Conservation (phyloP, 1,140 invertebrate species). For the Brachionus calyciflorus region DNA sequence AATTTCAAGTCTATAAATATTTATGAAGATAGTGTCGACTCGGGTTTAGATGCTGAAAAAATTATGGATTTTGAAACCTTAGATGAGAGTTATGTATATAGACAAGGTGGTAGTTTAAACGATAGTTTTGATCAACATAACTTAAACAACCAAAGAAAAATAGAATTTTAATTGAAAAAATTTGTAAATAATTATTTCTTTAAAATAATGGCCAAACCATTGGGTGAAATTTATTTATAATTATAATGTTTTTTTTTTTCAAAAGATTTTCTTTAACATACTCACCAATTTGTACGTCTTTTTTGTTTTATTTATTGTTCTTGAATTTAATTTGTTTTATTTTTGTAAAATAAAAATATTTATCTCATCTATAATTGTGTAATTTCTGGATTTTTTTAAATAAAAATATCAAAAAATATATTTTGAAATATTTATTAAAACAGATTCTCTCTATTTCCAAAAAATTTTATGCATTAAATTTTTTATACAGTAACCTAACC, state of each 20-base stretch:
- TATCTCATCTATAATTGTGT: too few relatives aligned
- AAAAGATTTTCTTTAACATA: neutral
- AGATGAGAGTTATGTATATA: conserved; percentile 6
- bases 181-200: too few relatives aligned
- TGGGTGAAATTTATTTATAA: conserved; percentile 5
- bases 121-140: neutral
- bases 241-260: conserved; percentile 9
- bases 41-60: neutral
- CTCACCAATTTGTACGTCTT: too few relatives aligned
- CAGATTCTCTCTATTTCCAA: too few relatives aligned
- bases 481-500: too few relatives aligned
- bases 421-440: too few relatives aligned
- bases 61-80: conserved; percentile 7
- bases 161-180: conserved; percentile 15
- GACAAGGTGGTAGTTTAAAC: neutral
- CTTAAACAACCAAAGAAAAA: neutral
- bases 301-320: too few relatives aligned
- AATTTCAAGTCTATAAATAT: conserved; percentile 32
- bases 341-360: neutral
- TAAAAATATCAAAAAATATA: too few relatives aligned
- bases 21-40: conserved; percentile 22
- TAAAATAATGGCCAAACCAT: too few relatives aligned
- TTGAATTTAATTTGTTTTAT: neutral
- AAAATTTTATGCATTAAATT: too few relatives aligned
- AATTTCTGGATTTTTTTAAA: too few relatives aligned